Evolutionary conservation across 2,797 vertebrate genomes (phyloP).

Genomic region (Phrynocephalus forsythii): DNA sequence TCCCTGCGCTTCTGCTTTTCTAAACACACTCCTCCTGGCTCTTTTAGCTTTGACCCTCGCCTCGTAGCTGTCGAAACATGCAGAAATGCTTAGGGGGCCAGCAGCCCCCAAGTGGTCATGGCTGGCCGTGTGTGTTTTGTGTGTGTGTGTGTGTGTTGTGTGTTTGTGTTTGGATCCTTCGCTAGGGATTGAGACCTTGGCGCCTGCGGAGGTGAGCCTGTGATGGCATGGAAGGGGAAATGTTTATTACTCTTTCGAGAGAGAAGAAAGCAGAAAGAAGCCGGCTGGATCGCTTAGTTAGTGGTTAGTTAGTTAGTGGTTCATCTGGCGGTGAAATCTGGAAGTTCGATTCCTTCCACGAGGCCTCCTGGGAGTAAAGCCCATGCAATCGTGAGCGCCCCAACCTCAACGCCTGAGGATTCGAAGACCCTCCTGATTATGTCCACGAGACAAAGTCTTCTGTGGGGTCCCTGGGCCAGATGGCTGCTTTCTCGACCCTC

Average conservation of each 20-base stretch:
- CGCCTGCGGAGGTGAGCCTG: neutral
- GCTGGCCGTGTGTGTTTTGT: neutral
- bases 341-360: no score
- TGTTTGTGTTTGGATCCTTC: accelerated
- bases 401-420: conserved; percentile 13
- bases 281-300: neutral
- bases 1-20: conserved; percentile 48
- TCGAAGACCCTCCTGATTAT: no score
- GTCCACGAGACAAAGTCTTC: no score
- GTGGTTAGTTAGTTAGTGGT: no score
- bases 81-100: no score
- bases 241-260: no score
- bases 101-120: neutral
- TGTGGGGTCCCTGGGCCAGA: no score
- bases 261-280: neutral
- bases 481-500: no score
- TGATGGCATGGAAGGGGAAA: neutral
- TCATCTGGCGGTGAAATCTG: no score
- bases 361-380: no score
- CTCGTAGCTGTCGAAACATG: conserved; percentile 19
- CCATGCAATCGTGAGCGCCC: no score
- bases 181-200: neutral
- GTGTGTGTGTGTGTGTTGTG: neutral
- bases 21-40: conserved; percentile 37
- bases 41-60: neutral